phyloP scores from a whole-genome alignment of 2,113 vertebrate genomes.

The Hippocampus abdominalis region DNA sequence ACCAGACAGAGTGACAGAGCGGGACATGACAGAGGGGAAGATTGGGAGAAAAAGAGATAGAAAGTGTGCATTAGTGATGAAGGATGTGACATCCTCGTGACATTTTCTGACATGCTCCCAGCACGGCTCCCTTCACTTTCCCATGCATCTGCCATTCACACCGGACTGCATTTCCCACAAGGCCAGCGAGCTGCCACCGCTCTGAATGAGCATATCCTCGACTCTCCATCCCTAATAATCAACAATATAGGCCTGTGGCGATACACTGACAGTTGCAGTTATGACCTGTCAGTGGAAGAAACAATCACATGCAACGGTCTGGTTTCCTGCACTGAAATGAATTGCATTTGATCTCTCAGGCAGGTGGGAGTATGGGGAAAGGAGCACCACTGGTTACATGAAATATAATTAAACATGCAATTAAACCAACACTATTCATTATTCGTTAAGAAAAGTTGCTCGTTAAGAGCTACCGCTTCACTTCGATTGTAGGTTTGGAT shows the following conservation, averaged over 20 bases:
- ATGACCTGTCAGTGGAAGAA: constrained; percentile 53
- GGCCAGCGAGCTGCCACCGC: constrained; percentile 35
- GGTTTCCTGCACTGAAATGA: constrained; percentile 6
- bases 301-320: constrained; percentile 24
- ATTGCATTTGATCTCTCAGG: constrained; percentile 20
- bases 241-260: constrained; percentile 24
- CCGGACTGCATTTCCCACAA: constrained; percentile 54
- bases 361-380: not conserved
- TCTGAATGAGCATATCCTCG: constrained; percentile 10
- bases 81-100: constrained; percentile 39
- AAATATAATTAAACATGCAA: constrained; percentile 1
- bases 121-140: constrained; percentile 43
- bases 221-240: constrained; percentile 33
- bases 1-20: constrained; percentile 18
- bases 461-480: constrained; percentile 2
- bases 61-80: constrained; percentile 31
- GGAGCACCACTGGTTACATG: constrained; percentile 49
- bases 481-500: not conserved
- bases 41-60: constrained; percentile 21
- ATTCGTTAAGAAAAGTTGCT: not conserved
- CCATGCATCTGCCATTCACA: constrained; percentile 50
- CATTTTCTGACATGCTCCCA: constrained; percentile 44
- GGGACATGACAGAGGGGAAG: constrained; percentile 22
- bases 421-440: not conserved
- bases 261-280: constrained; percentile 53